Percentiles rank a stretch among this genome's conserved stretches.
These are phyloP conservation scores for Zaprionus bogoriensis DNA, from an alignment of 2,888 invertebrate genomes.

Conservation along the genomic window DNA sequence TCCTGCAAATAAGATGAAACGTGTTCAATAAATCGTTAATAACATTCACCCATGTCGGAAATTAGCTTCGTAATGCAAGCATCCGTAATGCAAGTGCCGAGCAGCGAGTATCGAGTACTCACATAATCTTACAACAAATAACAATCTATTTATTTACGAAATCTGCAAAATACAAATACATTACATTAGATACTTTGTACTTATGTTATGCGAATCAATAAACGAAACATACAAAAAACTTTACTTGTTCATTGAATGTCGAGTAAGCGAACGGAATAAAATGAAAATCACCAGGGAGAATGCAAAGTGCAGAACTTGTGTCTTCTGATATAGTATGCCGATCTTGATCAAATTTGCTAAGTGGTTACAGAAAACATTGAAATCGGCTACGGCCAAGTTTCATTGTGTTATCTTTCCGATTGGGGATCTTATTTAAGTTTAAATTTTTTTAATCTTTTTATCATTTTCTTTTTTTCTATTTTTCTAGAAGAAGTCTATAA, in stretches of 20 bases:
- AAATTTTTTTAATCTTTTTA: no score
- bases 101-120: slow-evolving; percentile 1
- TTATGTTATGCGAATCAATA: slow-evolving; percentile 48
- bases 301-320: no score
- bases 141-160: slow-evolving; percentile 33
- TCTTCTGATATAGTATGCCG: no score
- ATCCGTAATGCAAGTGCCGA: slow-evolving; percentile 14
- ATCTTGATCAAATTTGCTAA: no score
- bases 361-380: no score
- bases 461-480: no score
- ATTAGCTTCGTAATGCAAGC: slow-evolving; percentile 20
- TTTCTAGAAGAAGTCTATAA: no score
- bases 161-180: slow-evolving; percentile 33
- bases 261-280: neutral
- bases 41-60: slow-evolving; percentile 17
- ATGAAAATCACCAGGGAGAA: no score
- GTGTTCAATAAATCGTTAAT: slow-evolving; percentile 57
- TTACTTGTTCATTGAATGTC: neutral
- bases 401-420: no score
- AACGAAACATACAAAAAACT: slow-evolving; percentile 34
- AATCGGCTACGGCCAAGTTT: no score
- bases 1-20: slow-evolving; percentile 40
- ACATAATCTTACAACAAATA: slow-evolving; percentile 32
- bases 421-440: no score
- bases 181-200: slow-evolving; percentile 36